phyloP scores from a whole-genome alignment of 2,888 invertebrate species.

The Sicus ferrugineus region DNA sequence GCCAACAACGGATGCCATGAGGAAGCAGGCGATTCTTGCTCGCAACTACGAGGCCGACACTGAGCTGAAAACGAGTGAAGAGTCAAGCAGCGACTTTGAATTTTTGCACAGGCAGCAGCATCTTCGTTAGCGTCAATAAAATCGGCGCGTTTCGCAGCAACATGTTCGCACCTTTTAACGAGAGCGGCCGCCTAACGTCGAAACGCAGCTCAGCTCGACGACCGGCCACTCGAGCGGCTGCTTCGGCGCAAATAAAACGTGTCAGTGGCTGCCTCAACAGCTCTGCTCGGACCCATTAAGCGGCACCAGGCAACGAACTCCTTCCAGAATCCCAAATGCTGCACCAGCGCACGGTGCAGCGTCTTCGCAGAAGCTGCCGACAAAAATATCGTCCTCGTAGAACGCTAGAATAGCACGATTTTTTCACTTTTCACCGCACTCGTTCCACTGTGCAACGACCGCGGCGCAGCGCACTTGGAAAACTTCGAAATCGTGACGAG shows the following conservation, averaged over 20 bases:
- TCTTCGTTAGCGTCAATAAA: background rate
- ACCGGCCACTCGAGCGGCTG: background rate
- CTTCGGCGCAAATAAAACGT: no score
- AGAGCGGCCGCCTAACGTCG: background rate
- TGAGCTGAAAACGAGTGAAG: no score
- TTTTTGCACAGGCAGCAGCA: background rate
- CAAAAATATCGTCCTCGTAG: no score
- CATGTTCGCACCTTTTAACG: background rate
- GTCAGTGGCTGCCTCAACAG: background rate
- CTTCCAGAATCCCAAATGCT: background rate
- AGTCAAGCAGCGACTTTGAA: no score
- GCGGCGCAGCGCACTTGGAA: background rate
- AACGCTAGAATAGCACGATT: no score
- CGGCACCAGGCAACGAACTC: slow-evolving; percentile 9
- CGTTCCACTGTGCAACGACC: no score
- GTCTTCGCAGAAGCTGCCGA: no score
- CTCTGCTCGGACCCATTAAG: background rate
- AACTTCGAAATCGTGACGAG: slow-evolving; percentile 13
- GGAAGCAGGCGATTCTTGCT: no score
- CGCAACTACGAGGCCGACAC: no score
- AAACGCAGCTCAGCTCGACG: background rate
- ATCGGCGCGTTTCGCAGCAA: slow-evolving; percentile 6
- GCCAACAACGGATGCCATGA: no score
- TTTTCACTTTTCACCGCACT: no score
- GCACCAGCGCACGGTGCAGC: no score